Conservation (phyloP, 2,888 invertebrate genomes). For the Yponomeuta plumbellus region DNA sequence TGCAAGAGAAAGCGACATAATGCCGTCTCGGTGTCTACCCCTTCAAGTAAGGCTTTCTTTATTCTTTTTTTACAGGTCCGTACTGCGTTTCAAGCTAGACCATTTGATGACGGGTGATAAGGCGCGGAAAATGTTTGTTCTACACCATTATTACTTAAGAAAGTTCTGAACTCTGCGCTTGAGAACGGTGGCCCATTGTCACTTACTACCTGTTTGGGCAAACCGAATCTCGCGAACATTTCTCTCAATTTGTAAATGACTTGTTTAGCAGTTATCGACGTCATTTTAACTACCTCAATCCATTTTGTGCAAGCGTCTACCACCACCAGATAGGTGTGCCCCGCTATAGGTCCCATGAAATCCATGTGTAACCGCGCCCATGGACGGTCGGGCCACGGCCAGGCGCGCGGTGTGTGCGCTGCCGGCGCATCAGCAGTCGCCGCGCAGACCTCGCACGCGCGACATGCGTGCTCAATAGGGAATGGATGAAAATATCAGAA, state of each 20-base stretch:
- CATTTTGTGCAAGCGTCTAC: conserved; percentile 2
- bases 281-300: background rate
- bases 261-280: background rate
- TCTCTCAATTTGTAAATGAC: no score
- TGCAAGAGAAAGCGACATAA: conserved; percentile 2
- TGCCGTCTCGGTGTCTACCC: background rate
- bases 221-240: no score
- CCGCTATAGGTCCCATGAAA: no score
- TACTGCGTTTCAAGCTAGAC: conserved; percentile 17
- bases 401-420: no score
- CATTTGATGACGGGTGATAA: conserved; percentile 20
- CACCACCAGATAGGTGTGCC: no score
- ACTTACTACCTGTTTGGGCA: conserved; percentile 4
- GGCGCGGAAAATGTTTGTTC: conserved; percentile 18
- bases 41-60: conserved; percentile 6
- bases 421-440: no score
- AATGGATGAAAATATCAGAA: no score
- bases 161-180: conserved; percentile 13
- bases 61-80: background rate
- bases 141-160: conserved; percentile 8
- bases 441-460: no score
- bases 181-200: conserved; percentile 17
- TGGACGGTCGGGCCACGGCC: no score
- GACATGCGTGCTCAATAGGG: no score
- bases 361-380: no score